These are phyloP conservation scores for Antheraea pernyi DNA, from an alignment of 1,140 invertebrate genomes.

Conservation along the genomic window DNA sequence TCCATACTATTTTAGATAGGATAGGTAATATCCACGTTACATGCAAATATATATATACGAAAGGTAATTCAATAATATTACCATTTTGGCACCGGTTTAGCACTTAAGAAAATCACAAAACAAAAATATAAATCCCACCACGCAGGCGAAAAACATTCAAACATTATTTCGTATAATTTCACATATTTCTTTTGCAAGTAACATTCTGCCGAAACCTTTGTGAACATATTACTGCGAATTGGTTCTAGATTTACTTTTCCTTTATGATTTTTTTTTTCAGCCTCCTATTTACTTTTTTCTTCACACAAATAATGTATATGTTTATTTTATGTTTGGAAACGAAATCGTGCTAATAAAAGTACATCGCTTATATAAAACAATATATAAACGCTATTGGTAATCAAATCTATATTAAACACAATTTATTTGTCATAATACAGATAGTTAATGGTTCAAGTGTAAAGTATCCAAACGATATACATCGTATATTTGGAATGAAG, in stretches of 20 bases:
- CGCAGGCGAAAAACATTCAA: neutral
- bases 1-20: too few species aligned
- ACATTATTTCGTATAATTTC: constrained; percentile 1
- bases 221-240: neutral
- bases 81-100: neutral
- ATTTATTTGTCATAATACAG: too few species aligned
- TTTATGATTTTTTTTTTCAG: neutral
- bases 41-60: too few species aligned
- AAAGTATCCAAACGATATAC: too few species aligned
- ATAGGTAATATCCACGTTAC: too few species aligned
- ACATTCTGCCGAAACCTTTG: neutral
- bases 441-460: too few species aligned
- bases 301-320: neutral
- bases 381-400: too few species aligned
- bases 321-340: neutral
- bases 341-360: neutral
- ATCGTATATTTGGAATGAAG: too few species aligned
- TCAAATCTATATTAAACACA: too few species aligned
- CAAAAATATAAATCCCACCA: constrained; percentile 6
- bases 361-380: neutral
- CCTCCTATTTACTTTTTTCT: neutral
- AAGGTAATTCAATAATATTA: too few species aligned
- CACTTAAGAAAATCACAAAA: neutral
- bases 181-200: constrained; percentile 6
- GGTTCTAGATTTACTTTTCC: neutral